Base-by-base conservation (phyloP, 2,888 invertebrate genomes). In the Lymantria monacha region DNA sequence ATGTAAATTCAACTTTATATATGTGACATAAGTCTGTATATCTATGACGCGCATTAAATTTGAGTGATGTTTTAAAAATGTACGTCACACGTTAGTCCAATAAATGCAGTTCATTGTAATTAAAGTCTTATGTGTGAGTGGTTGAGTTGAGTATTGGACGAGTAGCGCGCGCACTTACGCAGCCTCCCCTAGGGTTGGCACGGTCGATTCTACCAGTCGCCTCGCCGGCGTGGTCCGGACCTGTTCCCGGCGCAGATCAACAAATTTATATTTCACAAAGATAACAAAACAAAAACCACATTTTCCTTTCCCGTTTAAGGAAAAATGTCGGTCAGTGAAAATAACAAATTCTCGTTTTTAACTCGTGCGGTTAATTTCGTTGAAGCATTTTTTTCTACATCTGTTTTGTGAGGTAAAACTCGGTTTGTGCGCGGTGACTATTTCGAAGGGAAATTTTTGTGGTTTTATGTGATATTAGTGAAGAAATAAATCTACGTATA, bases 161-260 rank as follows among this genome's bases (percentile, higher is more conserved):
- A 43, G 14, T 15, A 62, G 37, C 56, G 59, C 74, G 81, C 83
- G 82, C 83, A 76, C 78, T 80, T 80, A 88, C 87, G 85, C 90
- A 90, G 88, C 87, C 89, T 91, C 88, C 90, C 90, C 89, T 75
- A 77, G 85, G 86, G 85, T 81, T 79, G 79, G 74, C 77, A 79
- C 82, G 86, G 84, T 91, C 90, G 90, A 90, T 90, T 87, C 87
- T 81, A 81, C 79, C 90, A 90, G 90, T 90, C 87, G 87, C 85
- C 82, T 82, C 79, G 83, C 82, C 83, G 88, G 87, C 88, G 83
- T 76, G 77, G 85, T 79, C 81, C 86, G 85, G 85, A 78, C 86
- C 71, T 77, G 83, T 82, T 69, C 81, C 81, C 78, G 76, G 73
- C 71, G 75, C 63, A 69, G 74, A 65, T 5, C 59, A 41, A 8